Conservation (phyloP, 2,888 invertebrate species). For the Uropetala carovei region DNA sequence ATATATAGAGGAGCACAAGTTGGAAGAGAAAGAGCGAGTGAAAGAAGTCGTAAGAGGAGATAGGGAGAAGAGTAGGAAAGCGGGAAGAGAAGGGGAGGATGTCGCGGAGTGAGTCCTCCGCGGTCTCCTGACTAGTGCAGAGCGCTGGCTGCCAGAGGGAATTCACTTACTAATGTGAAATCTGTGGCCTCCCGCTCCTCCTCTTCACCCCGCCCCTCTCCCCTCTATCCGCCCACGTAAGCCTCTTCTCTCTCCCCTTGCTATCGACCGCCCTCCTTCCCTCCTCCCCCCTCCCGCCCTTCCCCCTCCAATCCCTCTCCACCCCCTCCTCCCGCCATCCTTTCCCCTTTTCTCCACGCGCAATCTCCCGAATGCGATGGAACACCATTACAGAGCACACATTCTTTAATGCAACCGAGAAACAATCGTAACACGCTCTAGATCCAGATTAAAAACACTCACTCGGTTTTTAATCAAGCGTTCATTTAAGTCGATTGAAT, state of each 20-base stretch:
- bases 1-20: too few relatives aligned
- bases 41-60: too few relatives aligned
- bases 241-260: neutral
- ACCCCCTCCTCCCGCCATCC: neutral
- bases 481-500: neutral
- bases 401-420: neutral
- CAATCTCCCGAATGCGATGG: neutral
- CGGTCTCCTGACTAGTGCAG: too few relatives aligned
- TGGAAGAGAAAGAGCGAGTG: too few relatives aligned
- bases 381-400: neutral
- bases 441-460: neutral
- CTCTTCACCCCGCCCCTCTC: neutral
- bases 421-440: neutral
- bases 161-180: too few relatives aligned
- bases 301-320: neutral
- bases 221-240: neutral
- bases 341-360: neutral
- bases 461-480: neutral
- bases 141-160: too few relatives aligned
- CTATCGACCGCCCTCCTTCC: conserved; percentile 6
- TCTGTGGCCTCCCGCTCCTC: neutral
- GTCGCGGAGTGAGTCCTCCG: too few relatives aligned
- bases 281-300: neutral
- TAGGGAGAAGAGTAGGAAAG: too few relatives aligned
- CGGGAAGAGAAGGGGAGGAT: too few relatives aligned